Evolutionary conservation across 64 coral and sea anemone genomes (phyloP).

Genomic region (Montipora capricornis): DNA sequence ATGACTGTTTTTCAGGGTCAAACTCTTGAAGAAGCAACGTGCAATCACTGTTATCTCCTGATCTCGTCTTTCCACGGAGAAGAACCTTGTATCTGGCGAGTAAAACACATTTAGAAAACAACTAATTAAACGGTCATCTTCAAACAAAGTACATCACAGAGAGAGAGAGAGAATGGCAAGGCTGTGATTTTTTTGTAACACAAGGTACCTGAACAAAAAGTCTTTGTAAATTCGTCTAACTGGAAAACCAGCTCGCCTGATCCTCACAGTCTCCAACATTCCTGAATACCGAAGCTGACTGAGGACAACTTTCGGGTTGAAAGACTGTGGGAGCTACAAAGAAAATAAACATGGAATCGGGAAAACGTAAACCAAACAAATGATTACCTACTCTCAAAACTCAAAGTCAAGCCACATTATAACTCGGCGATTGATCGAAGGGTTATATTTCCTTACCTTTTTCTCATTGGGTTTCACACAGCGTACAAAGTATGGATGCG

Average conservation of each 20-base stretch:
- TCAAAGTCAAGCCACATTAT: too few relatives aligned
- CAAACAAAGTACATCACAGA: neutral
- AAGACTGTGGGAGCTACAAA: slow-evolving; percentile 76
- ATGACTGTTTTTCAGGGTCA: slow-evolving; percentile 67
- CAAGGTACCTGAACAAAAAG: slow-evolving; percentile 91
- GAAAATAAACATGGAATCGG: neutral
- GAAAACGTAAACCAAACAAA: too few relatives aligned
- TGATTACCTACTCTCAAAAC: too few relatives aligned
- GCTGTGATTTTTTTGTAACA: neutral
- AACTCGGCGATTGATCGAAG: neutral
- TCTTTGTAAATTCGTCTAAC: slow-evolving; percentile 84
- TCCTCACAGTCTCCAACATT: slow-evolving; percentile 97
- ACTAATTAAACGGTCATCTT: neutral
- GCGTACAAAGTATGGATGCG: slow-evolving; percentile 90
- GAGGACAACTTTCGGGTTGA: slow-evolving; percentile 87
- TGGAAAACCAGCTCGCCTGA: slow-evolving; percentile 91
- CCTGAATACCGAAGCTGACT: slow-evolving; percentile 96
- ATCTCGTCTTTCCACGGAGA: slow-evolving; percentile 67
- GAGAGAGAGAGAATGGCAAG: neutral
- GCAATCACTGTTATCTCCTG: slow-evolving; percentile 82
- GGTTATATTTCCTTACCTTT: slow-evolving; percentile 53
- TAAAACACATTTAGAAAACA: neutral
- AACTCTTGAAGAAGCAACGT: slow-evolving; percentile 83
- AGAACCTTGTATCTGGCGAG: slow-evolving; percentile 87
- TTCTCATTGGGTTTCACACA: slow-evolving; percentile 95